Percentiles rank a stretch among this genome's conserved stretches.
Evolutionary conservation across 1,140 invertebrate species (phyloP).

Genomic region (Campoletis sonorensis): DNA sequence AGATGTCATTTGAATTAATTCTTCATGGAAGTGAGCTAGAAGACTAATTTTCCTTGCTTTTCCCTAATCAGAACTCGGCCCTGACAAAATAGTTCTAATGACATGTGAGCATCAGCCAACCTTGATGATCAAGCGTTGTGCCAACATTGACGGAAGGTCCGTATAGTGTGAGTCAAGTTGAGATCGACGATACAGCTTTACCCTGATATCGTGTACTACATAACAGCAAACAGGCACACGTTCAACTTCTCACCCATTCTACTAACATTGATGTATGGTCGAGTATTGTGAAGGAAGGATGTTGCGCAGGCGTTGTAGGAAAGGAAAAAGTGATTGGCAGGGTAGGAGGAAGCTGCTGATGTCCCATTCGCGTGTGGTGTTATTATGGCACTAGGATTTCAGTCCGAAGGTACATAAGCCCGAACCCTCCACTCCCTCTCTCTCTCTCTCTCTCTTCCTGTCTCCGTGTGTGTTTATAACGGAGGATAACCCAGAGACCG

Average conservation of each 20-base stretch:
- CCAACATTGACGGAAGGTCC: background rate
- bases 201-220: background rate
- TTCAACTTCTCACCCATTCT: background rate
- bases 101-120: background rate
- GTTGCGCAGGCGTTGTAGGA: background rate
- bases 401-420: background rate
- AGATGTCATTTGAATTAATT: no score
- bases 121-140: no score
- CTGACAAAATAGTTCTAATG: background rate
- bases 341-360: background rate
- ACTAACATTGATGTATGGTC: background rate
- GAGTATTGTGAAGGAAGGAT: background rate
- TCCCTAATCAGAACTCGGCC: no score
- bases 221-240: background rate
- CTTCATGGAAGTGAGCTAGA: no score
- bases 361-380: background rate
- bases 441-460: background rate
- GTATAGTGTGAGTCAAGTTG: background rate
- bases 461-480: background rate
- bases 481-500: conserved; percentile 10
- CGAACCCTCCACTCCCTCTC: background rate
- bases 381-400: background rate
- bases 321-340: background rate
- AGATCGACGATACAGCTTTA: conserved; percentile 7
- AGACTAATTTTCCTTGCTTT: no score